Evolutionary conservation across 2,888 invertebrate species (phyloP).

Genomic region (Acronicta alni): DNA sequence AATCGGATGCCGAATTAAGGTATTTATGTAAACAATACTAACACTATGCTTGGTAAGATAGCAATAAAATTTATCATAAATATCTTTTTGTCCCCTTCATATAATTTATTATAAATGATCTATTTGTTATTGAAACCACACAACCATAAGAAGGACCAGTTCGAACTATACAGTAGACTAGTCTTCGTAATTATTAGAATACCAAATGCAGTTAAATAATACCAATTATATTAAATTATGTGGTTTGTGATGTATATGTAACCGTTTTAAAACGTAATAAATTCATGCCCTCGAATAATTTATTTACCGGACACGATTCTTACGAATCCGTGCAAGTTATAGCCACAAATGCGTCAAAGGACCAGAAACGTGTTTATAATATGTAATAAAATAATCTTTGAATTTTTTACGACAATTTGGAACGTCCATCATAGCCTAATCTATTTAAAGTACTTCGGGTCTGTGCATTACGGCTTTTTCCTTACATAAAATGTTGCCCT

Average conservation of each 20-base stretch:
- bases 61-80: too few relatives aligned
- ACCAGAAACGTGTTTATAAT: neutral
- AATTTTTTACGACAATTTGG: neutral
- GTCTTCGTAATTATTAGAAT: neutral
- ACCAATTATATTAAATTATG: conserved; percentile 16
- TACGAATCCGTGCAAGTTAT: neutral
- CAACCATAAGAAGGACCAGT: neutral
- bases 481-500: too few relatives aligned
- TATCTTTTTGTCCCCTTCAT: too few relatives aligned
- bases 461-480: too few relatives aligned
- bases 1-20: too few relatives aligned
- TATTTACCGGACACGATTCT: conserved; percentile 15
- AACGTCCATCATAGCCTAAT: neutral
- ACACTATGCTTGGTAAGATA: too few relatives aligned
- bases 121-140: neutral
- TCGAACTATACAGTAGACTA: neutral
- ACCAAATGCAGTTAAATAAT: conserved; percentile 12
- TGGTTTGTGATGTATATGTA: conserved; percentile 6
- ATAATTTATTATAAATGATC: too few relatives aligned
- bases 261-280: conserved; percentile 14
- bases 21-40: too few relatives aligned
- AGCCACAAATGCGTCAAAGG: conserved; percentile 19
- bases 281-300: conserved; percentile 21
- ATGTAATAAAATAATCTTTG: neutral
- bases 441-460: too few relatives aligned